These are phyloP conservation scores for Pelagia noctiluca DNA, from an alignment of 30 jellyfish, hydroid and myxozoan species.

Conservation along the genomic window DNA sequence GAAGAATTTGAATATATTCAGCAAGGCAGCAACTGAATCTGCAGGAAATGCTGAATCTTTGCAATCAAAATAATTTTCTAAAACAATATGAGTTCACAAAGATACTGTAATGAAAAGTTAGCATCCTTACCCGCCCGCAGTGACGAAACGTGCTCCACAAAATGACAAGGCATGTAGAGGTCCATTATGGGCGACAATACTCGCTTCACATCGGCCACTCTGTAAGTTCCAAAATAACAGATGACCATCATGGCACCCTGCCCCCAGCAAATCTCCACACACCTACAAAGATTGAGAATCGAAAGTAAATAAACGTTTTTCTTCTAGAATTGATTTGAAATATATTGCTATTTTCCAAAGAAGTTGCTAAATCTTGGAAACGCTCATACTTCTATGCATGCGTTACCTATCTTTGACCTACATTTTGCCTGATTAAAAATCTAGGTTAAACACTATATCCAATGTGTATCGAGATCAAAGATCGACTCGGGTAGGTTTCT, in stretches of 20 bases:
- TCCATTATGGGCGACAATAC: conserved; percentile 77
- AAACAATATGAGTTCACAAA: not conserved
- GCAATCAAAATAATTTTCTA: no score
- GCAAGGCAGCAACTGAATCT: no score
- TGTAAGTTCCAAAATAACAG: conserved; percentile 79
- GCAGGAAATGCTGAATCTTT: no score
- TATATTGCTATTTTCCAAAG: no score
- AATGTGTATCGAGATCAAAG: no score
- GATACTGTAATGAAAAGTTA: not conserved
- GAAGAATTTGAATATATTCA: no score
- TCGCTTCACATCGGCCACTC: conserved; percentile 79
- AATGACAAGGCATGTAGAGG: conserved; percentile 77
- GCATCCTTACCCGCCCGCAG: conserved; percentile 89
- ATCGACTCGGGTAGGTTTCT: no score
- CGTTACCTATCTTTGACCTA: no score
- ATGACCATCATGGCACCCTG: conserved; percentile 79
- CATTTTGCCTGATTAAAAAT: no score
- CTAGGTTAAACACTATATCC: no score
- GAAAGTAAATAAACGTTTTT: not conserved
- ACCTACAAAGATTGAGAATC: conserved; percentile 28
- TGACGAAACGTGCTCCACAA: conserved; percentile 81
- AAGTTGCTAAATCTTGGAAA: no score
- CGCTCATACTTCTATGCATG: no score
- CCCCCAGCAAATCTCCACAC: conserved; percentile 85
- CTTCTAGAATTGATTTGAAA: not conserved